Percentiles rank a stretch among this genome's conserved stretches.
Evolutionary conservation across 2,113 vertebrate genomes (phyloP).

Genomic region (Andinoacara biseriatus): DNA sequence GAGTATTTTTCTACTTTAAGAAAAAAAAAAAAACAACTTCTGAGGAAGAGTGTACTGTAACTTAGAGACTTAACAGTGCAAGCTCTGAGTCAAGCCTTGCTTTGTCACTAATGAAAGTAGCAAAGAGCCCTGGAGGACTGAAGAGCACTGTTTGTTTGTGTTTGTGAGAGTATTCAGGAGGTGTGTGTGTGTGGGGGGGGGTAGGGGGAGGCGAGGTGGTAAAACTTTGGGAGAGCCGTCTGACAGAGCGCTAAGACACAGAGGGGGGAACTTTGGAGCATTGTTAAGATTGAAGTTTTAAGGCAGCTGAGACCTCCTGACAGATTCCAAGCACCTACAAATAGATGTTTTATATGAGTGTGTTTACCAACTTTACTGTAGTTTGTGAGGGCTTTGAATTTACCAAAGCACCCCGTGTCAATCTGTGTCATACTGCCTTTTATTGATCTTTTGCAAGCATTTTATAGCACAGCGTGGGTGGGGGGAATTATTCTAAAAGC

Average conservation of each 20-base stretch:
- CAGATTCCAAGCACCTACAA: conserved; percentile 78
- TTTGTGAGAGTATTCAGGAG: conserved; percentile 69
- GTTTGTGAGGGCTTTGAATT: conserved; percentile 73
- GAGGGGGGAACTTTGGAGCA: conserved; percentile 67
- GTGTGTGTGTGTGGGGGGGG: conserved; percentile 11
- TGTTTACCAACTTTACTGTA: conserved; percentile 79
- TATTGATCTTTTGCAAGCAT: conserved; percentile 65
- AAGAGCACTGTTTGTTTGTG: conserved; percentile 78
- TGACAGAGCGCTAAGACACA: conserved; percentile 75
- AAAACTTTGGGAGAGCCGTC: conserved; percentile 80
- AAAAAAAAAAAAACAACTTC: conserved; percentile 55
- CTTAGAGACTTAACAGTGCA: conserved; percentile 66
- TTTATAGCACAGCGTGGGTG: conserved; percentile 67
- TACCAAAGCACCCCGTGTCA: conserved; percentile 76
- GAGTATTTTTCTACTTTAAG: conserved; percentile 63
- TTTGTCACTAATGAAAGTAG: conserved; percentile 83
- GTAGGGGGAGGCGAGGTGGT: conserved; percentile 57
- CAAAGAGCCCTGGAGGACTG: conserved; percentile 77
- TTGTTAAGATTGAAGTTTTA: conserved; percentile 80
- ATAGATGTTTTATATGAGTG: conserved; percentile 77
- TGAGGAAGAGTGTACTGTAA: conserved; percentile 66
- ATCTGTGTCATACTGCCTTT: conserved; percentile 70
- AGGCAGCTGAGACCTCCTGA: conserved; percentile 79
- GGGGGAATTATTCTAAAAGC: conserved; percentile 62
- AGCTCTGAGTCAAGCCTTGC: conserved; percentile 68